These are phyloP conservation scores for Scotopteryx bipunctaria DNA, from an alignment of 2,888 invertebrate species.

Conservation along the genomic window DNA sequence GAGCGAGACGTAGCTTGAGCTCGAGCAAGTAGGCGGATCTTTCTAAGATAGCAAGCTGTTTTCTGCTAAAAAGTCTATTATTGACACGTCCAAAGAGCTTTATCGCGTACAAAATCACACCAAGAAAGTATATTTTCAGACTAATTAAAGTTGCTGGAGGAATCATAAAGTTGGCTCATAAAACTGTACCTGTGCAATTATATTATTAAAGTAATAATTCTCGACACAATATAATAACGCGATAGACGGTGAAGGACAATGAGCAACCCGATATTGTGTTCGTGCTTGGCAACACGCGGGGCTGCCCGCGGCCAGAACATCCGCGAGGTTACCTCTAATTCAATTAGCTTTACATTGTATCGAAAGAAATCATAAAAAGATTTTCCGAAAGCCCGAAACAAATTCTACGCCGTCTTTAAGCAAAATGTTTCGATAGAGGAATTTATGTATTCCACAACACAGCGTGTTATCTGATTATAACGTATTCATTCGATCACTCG, in stretches of 20 bases:
- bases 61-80: no score
- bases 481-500: no score
- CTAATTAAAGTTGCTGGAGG: not conserved
- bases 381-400: not conserved
- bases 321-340: conserved; percentile 51
- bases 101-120: no score
- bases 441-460: no score
- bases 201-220: not conserved
- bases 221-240: not conserved
- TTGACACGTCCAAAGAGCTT: no score
- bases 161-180: not conserved
- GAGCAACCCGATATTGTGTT: conserved; percentile 23
- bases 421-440: no score
- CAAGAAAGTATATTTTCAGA: not conserved
- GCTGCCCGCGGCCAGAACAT: conserved; percentile 41
- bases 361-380: conserved; percentile 37
- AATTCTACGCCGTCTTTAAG: no score
- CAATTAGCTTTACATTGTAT: conserved; percentile 49
- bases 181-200: not conserved
- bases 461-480: no score
- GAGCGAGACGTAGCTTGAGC: not conserved
- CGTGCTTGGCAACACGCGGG: conserved; percentile 43
- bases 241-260: conserved; percentile 19
- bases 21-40: conserved; percentile 1
- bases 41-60: no score